These are phyloP conservation scores for Pipa parva DNA, from an alignment of 2,113 vertebrate species.

Conservation along the genomic window DNA sequence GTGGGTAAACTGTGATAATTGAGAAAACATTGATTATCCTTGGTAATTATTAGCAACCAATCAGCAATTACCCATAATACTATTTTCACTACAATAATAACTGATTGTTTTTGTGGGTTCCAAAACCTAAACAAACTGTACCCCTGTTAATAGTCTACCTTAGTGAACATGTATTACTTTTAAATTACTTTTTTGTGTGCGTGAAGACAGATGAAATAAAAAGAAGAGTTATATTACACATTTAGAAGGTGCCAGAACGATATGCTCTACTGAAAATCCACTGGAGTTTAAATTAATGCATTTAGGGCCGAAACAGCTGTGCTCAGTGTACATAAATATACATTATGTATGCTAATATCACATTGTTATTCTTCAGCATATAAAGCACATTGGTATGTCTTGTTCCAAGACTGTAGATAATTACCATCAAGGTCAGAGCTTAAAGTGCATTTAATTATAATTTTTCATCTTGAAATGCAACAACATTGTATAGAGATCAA, in stretches of 20 bases:
- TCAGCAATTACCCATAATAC: no score
- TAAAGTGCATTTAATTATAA: neutral
- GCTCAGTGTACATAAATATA: conserved; percentile 35
- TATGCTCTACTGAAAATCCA: conserved; percentile 27
- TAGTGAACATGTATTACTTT: neutral
- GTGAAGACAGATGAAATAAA: conserved; percentile 18
- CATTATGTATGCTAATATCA: conserved; percentile 36
- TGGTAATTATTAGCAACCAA: no score
- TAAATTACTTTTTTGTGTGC: no score
- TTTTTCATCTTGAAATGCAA: neutral
- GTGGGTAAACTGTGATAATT: no score
- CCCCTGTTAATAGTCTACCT: no score
- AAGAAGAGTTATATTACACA: conserved; percentile 12
- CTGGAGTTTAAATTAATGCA: conserved; percentile 35
- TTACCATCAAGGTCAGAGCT: conserved; percentile 24
- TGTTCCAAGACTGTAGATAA: conserved; percentile 10
- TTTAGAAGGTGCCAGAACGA: conserved; percentile 26
- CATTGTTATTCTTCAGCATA: conserved; percentile 31
- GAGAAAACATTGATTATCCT: no score
- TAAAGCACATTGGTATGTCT: conserved; percentile 14
- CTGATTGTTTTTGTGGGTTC: no score
- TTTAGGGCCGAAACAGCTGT: conserved; percentile 35
- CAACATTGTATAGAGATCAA: neutral
- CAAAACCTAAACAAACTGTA: no score
- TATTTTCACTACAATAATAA: no score